These are phyloP conservation scores for Arctia plantaginis DNA, from an alignment of 2,888 invertebrate genomes.

Conservation along the genomic window DNA sequence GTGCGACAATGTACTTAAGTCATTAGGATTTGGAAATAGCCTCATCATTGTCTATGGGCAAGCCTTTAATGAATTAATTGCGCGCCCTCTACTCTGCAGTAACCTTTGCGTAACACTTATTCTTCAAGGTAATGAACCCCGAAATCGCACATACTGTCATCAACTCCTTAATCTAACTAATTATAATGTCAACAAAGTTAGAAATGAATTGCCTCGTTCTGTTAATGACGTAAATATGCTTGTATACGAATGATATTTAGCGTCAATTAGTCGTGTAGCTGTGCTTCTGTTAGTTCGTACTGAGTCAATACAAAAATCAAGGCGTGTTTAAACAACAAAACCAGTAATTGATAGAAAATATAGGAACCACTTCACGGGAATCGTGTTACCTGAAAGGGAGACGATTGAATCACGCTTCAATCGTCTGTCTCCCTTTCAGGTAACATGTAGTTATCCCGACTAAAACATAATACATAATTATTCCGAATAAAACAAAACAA, in stretches of 20 bases:
- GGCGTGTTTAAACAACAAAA: not conserved
- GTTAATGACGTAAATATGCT: conserved; percentile 3
- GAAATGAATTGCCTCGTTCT: not conserved
- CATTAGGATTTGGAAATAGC: too few species aligned
- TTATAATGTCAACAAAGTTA: not conserved
- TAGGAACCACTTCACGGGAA: not conserved
- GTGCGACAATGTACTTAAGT: too few species aligned
- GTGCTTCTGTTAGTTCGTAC: not conserved
- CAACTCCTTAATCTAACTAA: not conserved
- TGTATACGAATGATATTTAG: conserved; percentile 1
- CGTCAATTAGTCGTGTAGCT: conserved; percentile 6
- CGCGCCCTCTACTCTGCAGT: too few species aligned
- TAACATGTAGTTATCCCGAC: too few species aligned
- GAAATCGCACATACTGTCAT: not conserved
- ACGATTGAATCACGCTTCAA: not conserved
- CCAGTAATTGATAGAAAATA: not conserved
- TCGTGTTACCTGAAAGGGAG: not conserved
- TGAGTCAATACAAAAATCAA: not conserved
- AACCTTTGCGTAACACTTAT: too few species aligned
- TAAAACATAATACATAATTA: not conserved
- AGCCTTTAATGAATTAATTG: not conserved
- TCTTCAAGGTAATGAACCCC: not conserved
- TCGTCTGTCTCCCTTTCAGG: too few species aligned
- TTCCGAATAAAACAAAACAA: not conserved
- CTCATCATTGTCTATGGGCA: not conserved